Conservation (phyloP, 2,888 invertebrate genomes). For the Toxonevra muliebris region DNA sequence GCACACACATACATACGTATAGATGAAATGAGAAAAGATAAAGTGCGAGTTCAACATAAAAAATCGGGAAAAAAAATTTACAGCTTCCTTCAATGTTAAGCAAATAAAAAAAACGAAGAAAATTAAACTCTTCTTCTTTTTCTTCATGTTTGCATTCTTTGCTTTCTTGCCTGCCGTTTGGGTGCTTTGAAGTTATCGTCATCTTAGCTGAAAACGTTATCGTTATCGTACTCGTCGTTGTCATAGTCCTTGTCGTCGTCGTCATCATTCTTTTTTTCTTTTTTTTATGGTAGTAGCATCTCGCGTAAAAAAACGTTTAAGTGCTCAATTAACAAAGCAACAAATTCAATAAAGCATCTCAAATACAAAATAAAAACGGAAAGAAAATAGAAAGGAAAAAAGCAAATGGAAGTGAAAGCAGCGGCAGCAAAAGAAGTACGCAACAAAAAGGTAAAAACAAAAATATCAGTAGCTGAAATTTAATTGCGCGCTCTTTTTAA, state of each 20-base stretch:
- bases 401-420: constrained; percentile 4
- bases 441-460: constrained; percentile 21
- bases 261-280: too few relatives aligned
- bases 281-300: not conserved
- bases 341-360: constrained; percentile 33
- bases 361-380: constrained; percentile 9
- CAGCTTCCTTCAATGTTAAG: not conserved
- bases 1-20: constrained; percentile 4
- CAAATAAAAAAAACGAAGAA: constrained; percentile 9
- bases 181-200: too few relatives aligned
- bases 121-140: constrained; percentile 7
- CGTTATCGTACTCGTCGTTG: too few relatives aligned
- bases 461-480: constrained; percentile 25
- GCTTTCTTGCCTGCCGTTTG: not conserved
- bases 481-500: constrained; percentile 24
- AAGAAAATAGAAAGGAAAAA: constrained; percentile 23
- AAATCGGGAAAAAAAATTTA: too few relatives aligned
- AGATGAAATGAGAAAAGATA: not conserved
- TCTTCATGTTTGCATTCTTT: not conserved
- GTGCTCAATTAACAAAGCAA: constrained; percentile 41
- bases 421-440: constrained; percentile 29
- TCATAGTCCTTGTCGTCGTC: too few relatives aligned
- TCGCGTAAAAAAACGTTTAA: constrained; percentile 36
- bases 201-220: too few relatives aligned
- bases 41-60: too few relatives aligned